Evolutionary conservation across 92 coral and sea anemone species (phyloP).

Genomic region (Porites evermanni): DNA sequence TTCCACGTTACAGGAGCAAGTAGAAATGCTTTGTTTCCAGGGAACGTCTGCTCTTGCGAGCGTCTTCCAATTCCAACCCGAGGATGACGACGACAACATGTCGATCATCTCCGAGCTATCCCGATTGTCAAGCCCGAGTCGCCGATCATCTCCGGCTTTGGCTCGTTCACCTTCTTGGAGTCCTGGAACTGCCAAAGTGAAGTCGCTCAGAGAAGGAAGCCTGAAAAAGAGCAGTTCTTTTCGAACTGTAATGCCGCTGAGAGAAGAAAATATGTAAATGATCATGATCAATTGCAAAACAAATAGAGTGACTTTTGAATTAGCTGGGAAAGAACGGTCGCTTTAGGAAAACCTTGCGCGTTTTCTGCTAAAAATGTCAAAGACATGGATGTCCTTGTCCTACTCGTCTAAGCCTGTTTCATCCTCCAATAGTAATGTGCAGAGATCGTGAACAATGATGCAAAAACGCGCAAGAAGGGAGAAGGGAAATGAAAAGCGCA

Average conservation of each 20-base stretch:
- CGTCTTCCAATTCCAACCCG: constrained; percentile 76
- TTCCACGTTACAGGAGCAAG: constrained; percentile 88
- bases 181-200: constrained; percentile 59
- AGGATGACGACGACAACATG: constrained; percentile 70
- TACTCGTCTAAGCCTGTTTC: no score
- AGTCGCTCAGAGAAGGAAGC: constrained; percentile 18
- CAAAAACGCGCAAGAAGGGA: no score
- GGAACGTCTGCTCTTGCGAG: constrained; percentile 79
- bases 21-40: constrained; percentile 95
- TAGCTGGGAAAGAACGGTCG: no score
- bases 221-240: constrained; percentile 43
- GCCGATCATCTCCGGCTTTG: constrained; percentile 56
- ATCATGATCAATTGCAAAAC: background rate
- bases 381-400: no score
- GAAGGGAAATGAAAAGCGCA: no score
- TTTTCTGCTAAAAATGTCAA: no score
- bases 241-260: constrained; percentile 33
- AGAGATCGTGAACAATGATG: no score
- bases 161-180: constrained; percentile 72
- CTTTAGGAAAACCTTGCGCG: no score
- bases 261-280: constrained; percentile 36
- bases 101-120: constrained; percentile 50
- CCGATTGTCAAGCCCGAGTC: constrained; percentile 52
- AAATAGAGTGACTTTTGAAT: no score
- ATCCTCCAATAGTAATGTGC: no score